Percentiles rank a stretch among this genome's conserved stretches.
Evolutionary conservation across 1,140 invertebrate species (phyloP).

Genomic region (Drosophila obscura): DNA sequence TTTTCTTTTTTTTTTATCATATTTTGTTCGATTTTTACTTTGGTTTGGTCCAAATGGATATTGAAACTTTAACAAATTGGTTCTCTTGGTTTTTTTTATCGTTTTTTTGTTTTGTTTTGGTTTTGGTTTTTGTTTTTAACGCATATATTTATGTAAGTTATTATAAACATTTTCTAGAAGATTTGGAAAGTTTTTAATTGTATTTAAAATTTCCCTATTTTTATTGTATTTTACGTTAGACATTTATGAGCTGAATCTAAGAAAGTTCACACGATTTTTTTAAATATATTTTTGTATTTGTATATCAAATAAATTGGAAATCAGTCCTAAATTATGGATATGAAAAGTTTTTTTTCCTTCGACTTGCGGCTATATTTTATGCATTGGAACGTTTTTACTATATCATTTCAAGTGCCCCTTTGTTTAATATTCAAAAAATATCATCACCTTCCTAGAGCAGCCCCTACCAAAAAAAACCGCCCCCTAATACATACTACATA

Average conservation of each 20-base stretch:
- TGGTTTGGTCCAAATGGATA: constrained; percentile 72
- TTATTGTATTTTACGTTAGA: constrained; percentile 8
- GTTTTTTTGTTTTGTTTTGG: background rate
- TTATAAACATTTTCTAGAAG: constrained; percentile 17
- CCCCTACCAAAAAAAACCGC: constrained; percentile 3
- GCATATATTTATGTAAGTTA: constrained; percentile 11
- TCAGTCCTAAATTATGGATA: constrained; percentile 68
- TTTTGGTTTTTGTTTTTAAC: constrained; percentile 11
- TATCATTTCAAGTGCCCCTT: constrained; percentile 1
- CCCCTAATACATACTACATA: background rate
- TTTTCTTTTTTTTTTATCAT: constrained; percentile 19
- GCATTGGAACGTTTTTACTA: constrained; percentile 11
- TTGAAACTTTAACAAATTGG: constrained; percentile 73
- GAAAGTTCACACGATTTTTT: constrained; percentile 11
- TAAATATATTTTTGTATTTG: constrained; percentile 6
- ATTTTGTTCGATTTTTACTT: constrained; percentile 49
- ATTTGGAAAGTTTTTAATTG: constrained; percentile 28
- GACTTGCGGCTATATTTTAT: constrained; percentile 8
- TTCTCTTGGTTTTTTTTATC: constrained; percentile 52
- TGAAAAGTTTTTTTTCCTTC: constrained; percentile 40
- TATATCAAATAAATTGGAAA: constrained; percentile 40
- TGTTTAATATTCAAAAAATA: constrained; percentile 6
- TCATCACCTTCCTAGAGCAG: background rate
- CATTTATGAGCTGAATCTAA: constrained; percentile 22
- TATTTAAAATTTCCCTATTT: background rate